These are phyloP conservation scores for Melanostigma gelatinosum DNA, from an alignment of 2,113 vertebrate species.

Conservation along the genomic window DNA sequence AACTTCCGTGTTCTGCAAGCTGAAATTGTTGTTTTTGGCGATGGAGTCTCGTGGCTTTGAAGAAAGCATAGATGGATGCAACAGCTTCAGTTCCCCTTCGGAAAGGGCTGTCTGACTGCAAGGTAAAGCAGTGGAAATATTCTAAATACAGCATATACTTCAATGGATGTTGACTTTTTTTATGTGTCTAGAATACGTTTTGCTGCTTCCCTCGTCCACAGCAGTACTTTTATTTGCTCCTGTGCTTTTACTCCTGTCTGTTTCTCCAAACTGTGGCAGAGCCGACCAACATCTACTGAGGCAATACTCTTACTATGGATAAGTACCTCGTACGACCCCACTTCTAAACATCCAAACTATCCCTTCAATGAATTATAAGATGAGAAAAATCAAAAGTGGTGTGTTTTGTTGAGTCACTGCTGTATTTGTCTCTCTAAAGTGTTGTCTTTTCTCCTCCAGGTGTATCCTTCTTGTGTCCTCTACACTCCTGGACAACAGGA, in stretches of 20 bases:
- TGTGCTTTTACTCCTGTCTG: background rate
- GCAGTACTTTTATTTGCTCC: background rate
- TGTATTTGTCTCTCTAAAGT: background rate
- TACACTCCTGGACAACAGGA: conserved; percentile 95
- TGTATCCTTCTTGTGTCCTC: conserved; percentile 88
- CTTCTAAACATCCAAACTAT: background rate
- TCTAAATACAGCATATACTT: background rate
- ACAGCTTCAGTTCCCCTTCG: background rate
- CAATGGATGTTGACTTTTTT: background rate
- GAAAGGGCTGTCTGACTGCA: background rate
- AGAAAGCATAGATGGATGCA: background rate
- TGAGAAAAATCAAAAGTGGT: background rate
- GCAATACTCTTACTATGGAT: background rate
- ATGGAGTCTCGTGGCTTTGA: too few relatives aligned
- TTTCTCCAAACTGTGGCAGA: background rate
- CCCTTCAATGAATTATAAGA: background rate
- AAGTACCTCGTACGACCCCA: background rate
- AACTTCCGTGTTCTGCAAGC: too few relatives aligned
- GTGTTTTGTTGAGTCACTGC: background rate
- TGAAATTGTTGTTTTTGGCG: too few relatives aligned
- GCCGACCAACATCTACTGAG: background rate
- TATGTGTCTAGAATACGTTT: background rate
- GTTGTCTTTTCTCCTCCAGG: conserved; percentile 74
- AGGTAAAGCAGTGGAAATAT: background rate
- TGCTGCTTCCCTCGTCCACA: background rate